A percentile compares a stretch with the other conserved stretches of the same genome.
Conservation (phyloP, 2,113 vertebrate species). For the Dicentrarchus labrax region DNA sequence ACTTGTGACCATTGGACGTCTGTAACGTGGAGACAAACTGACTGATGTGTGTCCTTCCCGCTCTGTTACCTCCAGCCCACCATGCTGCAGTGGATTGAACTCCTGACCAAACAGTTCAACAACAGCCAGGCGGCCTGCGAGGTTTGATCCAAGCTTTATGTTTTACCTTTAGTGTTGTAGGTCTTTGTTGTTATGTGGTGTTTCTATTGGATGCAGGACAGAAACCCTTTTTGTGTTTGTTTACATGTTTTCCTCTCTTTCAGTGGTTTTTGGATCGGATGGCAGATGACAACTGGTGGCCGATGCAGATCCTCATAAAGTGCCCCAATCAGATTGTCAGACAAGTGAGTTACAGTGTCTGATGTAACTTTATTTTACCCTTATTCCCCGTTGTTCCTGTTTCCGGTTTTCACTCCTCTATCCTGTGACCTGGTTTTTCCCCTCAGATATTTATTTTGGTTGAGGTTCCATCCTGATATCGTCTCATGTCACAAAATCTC, state of each 20-base stretch:
- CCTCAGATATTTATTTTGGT: no score
- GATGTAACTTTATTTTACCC: neutral
- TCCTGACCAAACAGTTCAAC: slow-evolving; percentile 99
- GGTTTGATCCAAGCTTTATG: slow-evolving; percentile 75
- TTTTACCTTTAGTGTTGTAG: neutral
- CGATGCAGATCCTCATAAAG: slow-evolving; percentile 99
- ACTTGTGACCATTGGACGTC: neutral
- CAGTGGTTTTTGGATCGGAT: slow-evolving; percentile 99
- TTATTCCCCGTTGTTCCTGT: neutral
- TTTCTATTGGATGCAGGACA: neutral
- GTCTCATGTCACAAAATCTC: neutral
- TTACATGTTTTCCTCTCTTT: slow-evolving; percentile 11
- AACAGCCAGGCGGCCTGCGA: slow-evolving; percentile 99
- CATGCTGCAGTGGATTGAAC: slow-evolving; percentile 99
- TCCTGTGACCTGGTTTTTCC: neutral
- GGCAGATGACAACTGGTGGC: slow-evolving; percentile 99
- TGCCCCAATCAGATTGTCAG: slow-evolving; percentile 99
- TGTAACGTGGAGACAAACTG: neutral
- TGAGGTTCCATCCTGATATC: no score
- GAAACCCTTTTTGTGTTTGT: neutral
- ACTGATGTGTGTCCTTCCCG: neutral
- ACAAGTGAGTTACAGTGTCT: slow-evolving; percentile 84
- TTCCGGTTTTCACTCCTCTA: neutral
- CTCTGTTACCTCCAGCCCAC: slow-evolving; percentile 87
- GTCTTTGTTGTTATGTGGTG: neutral